phyloP scores from a whole-genome alignment of 2,113 vertebrate species.

The Zapornia atra region DNA sequence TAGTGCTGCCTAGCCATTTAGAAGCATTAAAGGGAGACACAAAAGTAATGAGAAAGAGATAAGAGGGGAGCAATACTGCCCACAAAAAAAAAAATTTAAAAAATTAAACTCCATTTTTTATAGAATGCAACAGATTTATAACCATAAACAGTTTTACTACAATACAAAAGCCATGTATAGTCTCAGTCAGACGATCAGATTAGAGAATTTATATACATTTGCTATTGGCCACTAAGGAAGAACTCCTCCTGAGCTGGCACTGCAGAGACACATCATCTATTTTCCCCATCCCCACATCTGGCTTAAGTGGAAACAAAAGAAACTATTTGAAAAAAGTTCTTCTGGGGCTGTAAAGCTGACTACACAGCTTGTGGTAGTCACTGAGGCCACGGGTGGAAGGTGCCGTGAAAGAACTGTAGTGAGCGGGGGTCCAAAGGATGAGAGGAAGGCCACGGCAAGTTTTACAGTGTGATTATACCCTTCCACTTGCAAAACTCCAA shows the following conservation, averaged over 20 bases:
- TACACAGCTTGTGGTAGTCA: neutral
- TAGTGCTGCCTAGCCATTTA: neutral
- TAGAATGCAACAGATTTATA: neutral
- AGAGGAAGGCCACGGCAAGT: neutral
- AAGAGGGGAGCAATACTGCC: neutral
- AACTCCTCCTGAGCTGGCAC: neutral
- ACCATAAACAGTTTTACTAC: neutral
- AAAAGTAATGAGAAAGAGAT: neutral
- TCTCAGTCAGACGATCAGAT: neutral
- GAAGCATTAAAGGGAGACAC: neutral
- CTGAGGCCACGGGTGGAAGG: neutral
- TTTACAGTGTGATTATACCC: neutral
- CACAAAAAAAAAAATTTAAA: no score
- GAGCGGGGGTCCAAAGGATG: neutral
- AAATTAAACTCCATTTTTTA: neutral
- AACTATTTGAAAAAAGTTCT: neutral
- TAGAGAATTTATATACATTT: neutral
- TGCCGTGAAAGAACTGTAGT: neutral
- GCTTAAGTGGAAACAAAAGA: neutral
- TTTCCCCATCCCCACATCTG: neutral
- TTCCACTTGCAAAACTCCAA: neutral
- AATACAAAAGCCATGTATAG: neutral
- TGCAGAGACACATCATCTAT: neutral
- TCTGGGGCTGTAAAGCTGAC: neutral
- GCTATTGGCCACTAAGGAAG: neutral